phyloP scores from a whole-genome alignment of 2,113 vertebrate genomes.

The Neolamprologus kungweensis region DNA sequence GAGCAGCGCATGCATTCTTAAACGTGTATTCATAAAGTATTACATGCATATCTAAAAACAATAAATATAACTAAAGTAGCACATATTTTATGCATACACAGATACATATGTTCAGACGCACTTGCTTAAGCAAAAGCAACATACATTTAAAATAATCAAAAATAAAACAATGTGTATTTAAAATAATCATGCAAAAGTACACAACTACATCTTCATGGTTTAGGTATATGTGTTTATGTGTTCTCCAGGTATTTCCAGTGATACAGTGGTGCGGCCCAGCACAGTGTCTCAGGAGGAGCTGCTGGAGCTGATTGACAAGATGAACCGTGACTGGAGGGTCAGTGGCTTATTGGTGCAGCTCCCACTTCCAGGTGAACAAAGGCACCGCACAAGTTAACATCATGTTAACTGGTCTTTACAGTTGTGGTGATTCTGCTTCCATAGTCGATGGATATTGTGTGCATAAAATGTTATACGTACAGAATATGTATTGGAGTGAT shows the following conservation, averaged over 20 bases:
- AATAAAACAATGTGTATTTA: not conserved
- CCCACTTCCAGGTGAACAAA: slow-evolving; percentile 72
- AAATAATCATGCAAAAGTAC: not conserved
- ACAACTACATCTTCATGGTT: not conserved
- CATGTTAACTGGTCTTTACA: not conserved
- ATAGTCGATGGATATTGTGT: not conserved
- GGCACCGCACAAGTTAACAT: not conserved
- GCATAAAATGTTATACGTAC: rapidly evolving
- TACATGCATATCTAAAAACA: not conserved
- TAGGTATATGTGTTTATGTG: not conserved
- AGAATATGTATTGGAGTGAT: not conserved
- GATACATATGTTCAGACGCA: not conserved
- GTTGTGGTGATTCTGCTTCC: not conserved
- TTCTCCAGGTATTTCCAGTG: slow-evolving; percentile 74
- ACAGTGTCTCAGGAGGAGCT: slow-evolving; percentile 85
- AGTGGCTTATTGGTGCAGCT: slow-evolving; percentile 88
- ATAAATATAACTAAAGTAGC: not conserved
- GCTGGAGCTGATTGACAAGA: slow-evolving; percentile 76
- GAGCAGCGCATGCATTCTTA: not conserved
- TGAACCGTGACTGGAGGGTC: slow-evolving; percentile 83
- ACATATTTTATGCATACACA: not conserved
- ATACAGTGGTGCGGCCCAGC: slow-evolving; percentile 79
- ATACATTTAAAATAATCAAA: not conserved
- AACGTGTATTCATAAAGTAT: not conserved
- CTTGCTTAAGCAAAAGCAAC: not conserved